Conservation (phyloP, 2,888 invertebrate species). For the Drosophila peninsularis region DNA sequence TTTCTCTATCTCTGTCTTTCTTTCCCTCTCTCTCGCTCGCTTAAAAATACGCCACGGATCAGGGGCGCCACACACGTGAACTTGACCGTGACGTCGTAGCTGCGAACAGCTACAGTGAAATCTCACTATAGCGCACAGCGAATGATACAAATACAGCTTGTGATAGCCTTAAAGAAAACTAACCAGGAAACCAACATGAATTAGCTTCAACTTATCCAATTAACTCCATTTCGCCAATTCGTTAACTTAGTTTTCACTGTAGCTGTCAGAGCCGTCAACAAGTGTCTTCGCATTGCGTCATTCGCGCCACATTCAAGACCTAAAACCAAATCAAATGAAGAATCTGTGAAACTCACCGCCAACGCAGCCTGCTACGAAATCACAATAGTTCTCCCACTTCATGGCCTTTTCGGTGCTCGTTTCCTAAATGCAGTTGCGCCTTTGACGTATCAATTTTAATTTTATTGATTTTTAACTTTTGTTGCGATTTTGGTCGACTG, state of each 20-base stretch:
- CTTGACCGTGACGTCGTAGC: conserved; percentile 72
- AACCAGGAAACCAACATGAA: no score
- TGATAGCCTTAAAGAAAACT: no score
- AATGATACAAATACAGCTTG: fast-evolving
- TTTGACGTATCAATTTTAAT: background rate
- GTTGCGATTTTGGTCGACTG: conserved; percentile 42
- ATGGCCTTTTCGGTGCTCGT: conserved; percentile 39
- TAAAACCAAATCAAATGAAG: background rate
- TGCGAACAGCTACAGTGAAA: conserved; percentile 2
- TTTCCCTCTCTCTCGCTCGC: background rate
- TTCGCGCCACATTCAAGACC: conserved; percentile 11
- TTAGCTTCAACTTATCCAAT: background rate
- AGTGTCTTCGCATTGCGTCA: conserved; percentile 71
- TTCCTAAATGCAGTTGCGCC: conserved; percentile 30
- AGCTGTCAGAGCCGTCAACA: conserved; percentile 46
- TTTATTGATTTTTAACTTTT: conserved; percentile 58
- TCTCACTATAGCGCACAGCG: background rate
- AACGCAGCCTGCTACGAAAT: conserved; percentile 87
- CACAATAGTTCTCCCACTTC: conserved; percentile 84
- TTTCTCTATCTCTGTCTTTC: background rate
- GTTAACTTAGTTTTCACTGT: background rate
- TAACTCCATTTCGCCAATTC: background rate
- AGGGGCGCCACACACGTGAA: conserved; percentile 73
- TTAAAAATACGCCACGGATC: conserved; percentile 58
- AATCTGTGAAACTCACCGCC: conserved; percentile 85